Conservation (phyloP, 2,113 vertebrate genomes). For the Oncorhynchus masou region DNA sequence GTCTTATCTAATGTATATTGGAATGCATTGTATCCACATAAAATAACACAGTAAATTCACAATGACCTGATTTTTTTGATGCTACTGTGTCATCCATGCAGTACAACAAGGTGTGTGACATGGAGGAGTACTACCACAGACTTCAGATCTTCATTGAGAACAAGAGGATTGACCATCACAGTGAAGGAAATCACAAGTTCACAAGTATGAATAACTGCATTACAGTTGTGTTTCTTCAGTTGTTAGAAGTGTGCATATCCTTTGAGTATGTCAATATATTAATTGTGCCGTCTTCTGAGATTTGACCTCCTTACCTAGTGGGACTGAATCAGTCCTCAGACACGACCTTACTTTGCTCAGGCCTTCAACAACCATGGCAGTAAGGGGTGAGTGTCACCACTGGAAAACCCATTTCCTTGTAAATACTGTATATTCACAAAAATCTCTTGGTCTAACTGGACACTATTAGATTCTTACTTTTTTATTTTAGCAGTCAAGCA, state of each 20-base stretch:
- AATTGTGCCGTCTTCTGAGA: neutral
- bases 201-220: constrained; percentile 67
- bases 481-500: constrained; percentile 83
- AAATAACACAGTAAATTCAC: too few species aligned
- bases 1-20: too few species aligned
- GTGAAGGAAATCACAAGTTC: constrained; percentile 79
- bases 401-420: neutral
- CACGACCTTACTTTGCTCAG: constrained; percentile 86
- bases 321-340: constrained; percentile 84
- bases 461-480: neutral
- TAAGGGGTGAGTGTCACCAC: constrained; percentile 69
- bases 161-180: constrained; percentile 78
- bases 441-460: neutral
- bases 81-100: constrained; percentile 37
- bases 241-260: neutral
- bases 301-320: constrained; percentile 67
- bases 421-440: neutral
- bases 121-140: constrained; percentile 66
- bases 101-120: constrained; percentile 73
- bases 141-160: constrained; percentile 75
- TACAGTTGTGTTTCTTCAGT: neutral
- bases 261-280: neutral
- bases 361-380: constrained; percentile 89
- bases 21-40: too few species aligned
- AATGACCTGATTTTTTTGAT: neutral